Conservation (phyloP, 1,140 invertebrate species). For the Monochamus saltuarius region DNA sequence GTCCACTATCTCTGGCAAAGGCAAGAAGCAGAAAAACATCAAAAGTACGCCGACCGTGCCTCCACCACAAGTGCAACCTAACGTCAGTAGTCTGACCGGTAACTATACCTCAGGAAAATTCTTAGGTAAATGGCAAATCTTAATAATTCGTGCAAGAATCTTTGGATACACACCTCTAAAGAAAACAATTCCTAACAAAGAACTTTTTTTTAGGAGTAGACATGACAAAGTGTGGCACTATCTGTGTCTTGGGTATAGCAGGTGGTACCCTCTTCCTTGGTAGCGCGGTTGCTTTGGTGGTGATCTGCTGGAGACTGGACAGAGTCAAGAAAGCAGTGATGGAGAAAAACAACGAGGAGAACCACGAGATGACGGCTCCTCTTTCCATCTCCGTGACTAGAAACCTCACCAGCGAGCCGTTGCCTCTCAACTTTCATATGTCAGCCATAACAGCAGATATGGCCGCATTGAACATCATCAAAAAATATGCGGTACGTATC, state of each 20-base stretch:
- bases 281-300: slow-evolving; percentile 33
- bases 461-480: slow-evolving; percentile 22
- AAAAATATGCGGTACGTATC: slow-evolving; percentile 28
- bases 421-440: slow-evolving; percentile 48
- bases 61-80: slow-evolving; percentile 3
- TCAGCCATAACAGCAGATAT: slow-evolving; percentile 26
- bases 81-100: slow-evolving; percentile 12
- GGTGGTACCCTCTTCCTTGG: slow-evolving; percentile 38
- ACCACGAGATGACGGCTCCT: slow-evolving; percentile 38
- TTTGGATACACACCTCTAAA: background rate
- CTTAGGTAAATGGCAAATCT: slow-evolving; percentile 14
- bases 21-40: too few relatives aligned
- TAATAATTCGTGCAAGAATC: background rate
- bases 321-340: slow-evolving; percentile 36
- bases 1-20: background rate
- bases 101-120: slow-evolving; percentile 20
- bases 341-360: slow-evolving; percentile 34
- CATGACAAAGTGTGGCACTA: slow-evolving; percentile 40
- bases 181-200: too few relatives aligned
- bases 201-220: slow-evolving; percentile 17
- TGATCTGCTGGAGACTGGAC: slow-evolving; percentile 38
- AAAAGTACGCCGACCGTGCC: background rate
- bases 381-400: slow-evolving; percentile 43
- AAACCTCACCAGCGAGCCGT: slow-evolving; percentile 33
- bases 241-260: slow-evolving; percentile 42